Conservation (phyloP, 2,797 vertebrate species). For the Acridotheres tristis region DNA sequence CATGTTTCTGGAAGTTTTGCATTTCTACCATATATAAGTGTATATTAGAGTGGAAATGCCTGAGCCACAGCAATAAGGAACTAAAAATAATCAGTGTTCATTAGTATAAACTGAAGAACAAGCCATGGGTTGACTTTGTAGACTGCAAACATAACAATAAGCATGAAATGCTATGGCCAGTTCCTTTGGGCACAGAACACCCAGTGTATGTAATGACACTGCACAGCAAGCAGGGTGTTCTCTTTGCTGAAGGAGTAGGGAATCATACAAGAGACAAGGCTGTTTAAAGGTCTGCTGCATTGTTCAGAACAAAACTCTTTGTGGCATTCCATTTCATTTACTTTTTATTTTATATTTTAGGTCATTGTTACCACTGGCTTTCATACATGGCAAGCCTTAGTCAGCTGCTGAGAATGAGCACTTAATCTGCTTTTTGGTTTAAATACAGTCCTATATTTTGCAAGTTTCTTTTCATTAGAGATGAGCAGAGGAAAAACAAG, state of each 20-base stretch:
- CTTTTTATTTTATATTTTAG: neutral
- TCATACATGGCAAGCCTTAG: neutral
- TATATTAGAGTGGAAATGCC: neutral
- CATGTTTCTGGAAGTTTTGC: neutral
- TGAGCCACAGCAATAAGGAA: neutral
- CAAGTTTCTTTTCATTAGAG: neutral
- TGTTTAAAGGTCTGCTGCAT: neutral
- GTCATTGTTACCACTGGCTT: neutral
- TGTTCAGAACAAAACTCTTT: neutral
- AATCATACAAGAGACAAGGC: neutral
- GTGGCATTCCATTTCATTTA: neutral
- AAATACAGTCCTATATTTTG: neutral
- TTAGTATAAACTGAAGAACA: conserved; percentile 15
- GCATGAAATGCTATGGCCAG: neutral
- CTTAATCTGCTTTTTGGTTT: neutral
- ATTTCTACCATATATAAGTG: neutral
- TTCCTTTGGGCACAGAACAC: conserved; percentile 1
- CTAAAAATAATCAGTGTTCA: conserved; percentile 31
- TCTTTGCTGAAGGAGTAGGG: neutral
- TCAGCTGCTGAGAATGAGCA: neutral
- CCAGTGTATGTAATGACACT: neutral
- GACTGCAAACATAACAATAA: neutral
- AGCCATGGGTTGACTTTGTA: neutral
- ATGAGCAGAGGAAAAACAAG: neutral
- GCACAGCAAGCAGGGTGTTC: neutral